Evolutionary conservation across 1,140 invertebrate genomes (phyloP).

Genomic region (Proales similis): DNA sequence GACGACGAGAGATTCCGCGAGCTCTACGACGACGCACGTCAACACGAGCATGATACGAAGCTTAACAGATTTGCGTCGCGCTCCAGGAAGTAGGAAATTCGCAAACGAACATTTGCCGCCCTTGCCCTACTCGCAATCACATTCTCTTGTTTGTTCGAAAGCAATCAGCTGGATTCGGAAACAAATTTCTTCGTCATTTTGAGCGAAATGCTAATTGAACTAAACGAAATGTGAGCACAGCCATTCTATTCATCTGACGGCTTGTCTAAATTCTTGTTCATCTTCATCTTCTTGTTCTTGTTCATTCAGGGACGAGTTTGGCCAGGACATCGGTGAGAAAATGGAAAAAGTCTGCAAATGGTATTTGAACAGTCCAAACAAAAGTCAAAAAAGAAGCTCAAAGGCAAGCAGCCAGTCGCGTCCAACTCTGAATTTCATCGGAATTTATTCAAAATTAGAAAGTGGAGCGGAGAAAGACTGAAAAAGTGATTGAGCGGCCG

Average conservation of each 20-base stretch:
- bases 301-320: background rate
- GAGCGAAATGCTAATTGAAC: conserved; percentile 30
- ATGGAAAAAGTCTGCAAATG: conserved; percentile 36
- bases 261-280: background rate
- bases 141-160: conserved; percentile 11
- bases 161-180: conserved; percentile 20
- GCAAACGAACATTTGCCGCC: background rate
- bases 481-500: too few relatives aligned
- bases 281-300: background rate
- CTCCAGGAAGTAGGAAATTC: conserved; percentile 19
- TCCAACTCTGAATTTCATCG: too few relatives aligned
- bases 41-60: conserved; percentile 21
- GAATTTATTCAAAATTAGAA: too few relatives aligned
- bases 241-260: too few relatives aligned
- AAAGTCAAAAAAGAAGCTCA: too few relatives aligned
- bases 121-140: background rate
- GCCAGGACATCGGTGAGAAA: background rate
- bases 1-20: conserved; percentile 23
- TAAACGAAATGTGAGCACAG: conserved; percentile 26
- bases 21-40: conserved; percentile 17
- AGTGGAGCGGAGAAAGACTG: too few relatives aligned
- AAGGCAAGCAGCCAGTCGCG: too few relatives aligned
- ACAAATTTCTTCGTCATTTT: conserved; percentile 30
- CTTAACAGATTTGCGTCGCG: conserved; percentile 14
- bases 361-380: conserved; percentile 28